Evolutionary conservation across 2,888 invertebrate species (phyloP), one percentile per base, ranked within the genome.

Genomic region (Habrosyne pyritoides): DNA sequence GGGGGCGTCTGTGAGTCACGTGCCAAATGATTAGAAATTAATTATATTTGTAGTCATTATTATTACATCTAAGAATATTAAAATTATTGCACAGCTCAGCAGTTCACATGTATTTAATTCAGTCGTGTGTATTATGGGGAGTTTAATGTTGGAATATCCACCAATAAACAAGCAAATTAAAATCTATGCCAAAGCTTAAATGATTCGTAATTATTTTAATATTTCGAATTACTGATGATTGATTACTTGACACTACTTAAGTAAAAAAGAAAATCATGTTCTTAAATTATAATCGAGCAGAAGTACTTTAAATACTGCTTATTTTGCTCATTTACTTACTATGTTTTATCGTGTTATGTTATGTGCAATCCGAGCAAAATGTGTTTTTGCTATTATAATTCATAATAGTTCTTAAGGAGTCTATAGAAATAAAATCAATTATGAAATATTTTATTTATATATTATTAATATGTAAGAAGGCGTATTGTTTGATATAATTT

Each of bases 21-120:
- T 86, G 86, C 86, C 86, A 87, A 87, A 85, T 61, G 69, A 76
- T 61, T 74, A 67, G 64, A 56, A 67, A 75, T 70, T 63, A 14
- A 8, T 18, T 42, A 8, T 42, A 42, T 18, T 42, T 18, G 12
- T 36, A 36, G 36, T 14, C n/a, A 12, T 12, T 12, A 33, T 36
- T 42, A 42, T 42, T 18, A 42, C 14, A 42, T 14, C n/a, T 14
- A n/a, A 14, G 36, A 33, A 14, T 18, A 42, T 18, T 18, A 18
- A 0, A 42, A 36, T 12, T 18, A 42, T 0, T 42, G 42, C 18
- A n/a, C n/a, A 18, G 42, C 18, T 42, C 18, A 42, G 42, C 42
- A 42, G 18, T 42, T 18, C n/a, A 14, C 14, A 42, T 42, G 42
- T 42, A 33, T 2, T 1, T 33, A 42, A 7, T 33, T 33, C n/a